These are phyloP conservation scores for Anhinga rufa DNA, from an alignment of 2,113 vertebrate species.

Conservation along the genomic window DNA sequence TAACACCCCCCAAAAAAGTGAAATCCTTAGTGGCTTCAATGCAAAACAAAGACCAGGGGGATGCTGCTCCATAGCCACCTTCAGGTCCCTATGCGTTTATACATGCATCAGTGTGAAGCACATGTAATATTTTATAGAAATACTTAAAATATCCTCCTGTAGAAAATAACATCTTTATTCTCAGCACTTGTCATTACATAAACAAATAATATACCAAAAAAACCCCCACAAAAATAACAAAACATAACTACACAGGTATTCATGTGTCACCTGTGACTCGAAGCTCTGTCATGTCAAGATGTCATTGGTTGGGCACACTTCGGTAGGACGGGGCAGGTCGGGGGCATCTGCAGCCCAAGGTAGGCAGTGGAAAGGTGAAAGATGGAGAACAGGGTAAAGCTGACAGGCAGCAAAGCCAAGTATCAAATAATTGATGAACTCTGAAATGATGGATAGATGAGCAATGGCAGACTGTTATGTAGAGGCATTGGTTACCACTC, in stretches of 20 bases:
- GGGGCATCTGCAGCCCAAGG: not conserved
- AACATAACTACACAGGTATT: not conserved
- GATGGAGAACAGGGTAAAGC: not conserved
- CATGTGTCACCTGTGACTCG: not conserved
- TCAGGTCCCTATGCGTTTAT: not conserved
- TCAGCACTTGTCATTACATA: not conserved
- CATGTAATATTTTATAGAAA: not conserved
- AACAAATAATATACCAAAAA: not conserved
- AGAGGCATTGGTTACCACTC: not conserved
- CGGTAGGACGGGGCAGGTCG: not conserved
- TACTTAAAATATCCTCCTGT: not conserved
- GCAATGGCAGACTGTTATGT: accelerated
- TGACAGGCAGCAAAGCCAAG: not conserved
- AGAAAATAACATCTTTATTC: not conserved
- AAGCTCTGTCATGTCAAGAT: not conserved
- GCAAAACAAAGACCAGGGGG: not conserved
- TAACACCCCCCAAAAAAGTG: not conserved
- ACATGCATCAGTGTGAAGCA: not conserved
- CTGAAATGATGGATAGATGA: not conserved
- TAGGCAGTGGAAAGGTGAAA: not conserved
- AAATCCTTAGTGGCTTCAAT: not conserved
- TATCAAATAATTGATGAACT: not conserved
- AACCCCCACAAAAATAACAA: not conserved
- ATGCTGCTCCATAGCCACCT: not conserved
- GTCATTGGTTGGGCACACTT: not conserved